A percentile compares a stretch with the other conserved stretches of the same genome.
Evolutionary conservation across 2,797 vertebrate species (phyloP).

Genomic region (Avahi laniger): DNA sequence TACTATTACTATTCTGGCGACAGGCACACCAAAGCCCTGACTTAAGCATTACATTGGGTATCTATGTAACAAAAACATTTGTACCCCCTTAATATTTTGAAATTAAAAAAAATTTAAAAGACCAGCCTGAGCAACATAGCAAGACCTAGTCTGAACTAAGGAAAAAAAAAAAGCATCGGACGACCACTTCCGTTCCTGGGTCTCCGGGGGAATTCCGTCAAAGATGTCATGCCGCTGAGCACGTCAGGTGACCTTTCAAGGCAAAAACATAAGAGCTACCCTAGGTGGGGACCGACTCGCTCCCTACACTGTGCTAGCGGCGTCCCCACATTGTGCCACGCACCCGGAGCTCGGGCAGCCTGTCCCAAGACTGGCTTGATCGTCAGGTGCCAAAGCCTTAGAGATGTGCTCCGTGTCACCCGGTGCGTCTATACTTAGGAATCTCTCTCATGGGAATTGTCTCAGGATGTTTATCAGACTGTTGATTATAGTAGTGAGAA

Average conservation of each 20-base stretch:
- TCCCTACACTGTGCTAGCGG: not conserved
- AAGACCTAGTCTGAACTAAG: too few relatives aligned
- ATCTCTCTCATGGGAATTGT: not conserved
- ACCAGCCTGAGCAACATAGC: too few relatives aligned
- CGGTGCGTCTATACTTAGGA: not conserved
- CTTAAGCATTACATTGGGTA: too few relatives aligned
- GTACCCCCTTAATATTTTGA: too few relatives aligned
- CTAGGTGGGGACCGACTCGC: not conserved
- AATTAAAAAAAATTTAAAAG: too few relatives aligned
- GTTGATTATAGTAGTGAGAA: not conserved
- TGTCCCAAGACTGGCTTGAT: not conserved
- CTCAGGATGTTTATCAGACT: not conserved
- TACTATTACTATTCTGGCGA: too few relatives aligned
- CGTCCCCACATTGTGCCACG: rapidly evolving
- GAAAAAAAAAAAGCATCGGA: not conserved
- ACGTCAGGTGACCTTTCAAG: not conserved
- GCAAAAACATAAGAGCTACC: not conserved
- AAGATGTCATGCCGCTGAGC: not conserved
- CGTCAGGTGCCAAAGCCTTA: not conserved
- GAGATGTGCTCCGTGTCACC: not conserved
- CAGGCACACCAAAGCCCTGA: too few relatives aligned
- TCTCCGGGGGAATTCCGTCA: not conserved
- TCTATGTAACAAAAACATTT: too few relatives aligned
- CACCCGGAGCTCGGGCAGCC: too few relatives aligned
- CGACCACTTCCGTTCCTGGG: not conserved